Evolutionary conservation across 2,797 vertebrate genomes (phyloP).

Genomic region (Knipowitschia caucasica): DNA sequence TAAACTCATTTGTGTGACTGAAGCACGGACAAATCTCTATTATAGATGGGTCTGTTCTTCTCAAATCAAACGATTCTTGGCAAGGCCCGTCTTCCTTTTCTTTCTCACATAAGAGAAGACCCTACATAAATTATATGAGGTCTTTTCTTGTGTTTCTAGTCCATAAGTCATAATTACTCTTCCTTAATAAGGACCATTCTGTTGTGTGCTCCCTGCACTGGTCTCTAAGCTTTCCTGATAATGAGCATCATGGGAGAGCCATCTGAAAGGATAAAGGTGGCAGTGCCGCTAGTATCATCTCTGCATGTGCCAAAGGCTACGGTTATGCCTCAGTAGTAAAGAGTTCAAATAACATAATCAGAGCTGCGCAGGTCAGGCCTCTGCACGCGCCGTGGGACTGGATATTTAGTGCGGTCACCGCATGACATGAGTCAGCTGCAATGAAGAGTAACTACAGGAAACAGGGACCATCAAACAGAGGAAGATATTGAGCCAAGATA

Average conservation of each 20-base stretch:
- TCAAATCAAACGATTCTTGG: conserved; percentile 47
- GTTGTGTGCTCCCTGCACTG: conserved; percentile 33
- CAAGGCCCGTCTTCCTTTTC: background rate
- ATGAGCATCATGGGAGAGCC: conserved; percentile 24
- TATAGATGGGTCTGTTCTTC: conserved; percentile 47
- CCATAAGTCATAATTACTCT: conserved; percentile 38
- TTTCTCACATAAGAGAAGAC: conserved; percentile 14
- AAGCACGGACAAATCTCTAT: conserved; percentile 47
- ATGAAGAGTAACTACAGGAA: conserved; percentile 5
- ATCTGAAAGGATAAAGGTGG: conserved; percentile 23
- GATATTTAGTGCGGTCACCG: conserved; percentile 10
- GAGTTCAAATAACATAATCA: conserved; percentile 20
- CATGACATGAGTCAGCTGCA: conserved; percentile 16
- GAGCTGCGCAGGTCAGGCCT: conserved; percentile 20
- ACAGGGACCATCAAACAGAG: background rate
- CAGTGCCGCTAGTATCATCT: conserved; percentile 14
- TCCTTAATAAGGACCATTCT: conserved; percentile 44
- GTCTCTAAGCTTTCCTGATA: conserved; percentile 32
- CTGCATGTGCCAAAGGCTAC: conserved; percentile 11
- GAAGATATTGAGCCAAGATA: background rate
- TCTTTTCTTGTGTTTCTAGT: conserved; percentile 16
- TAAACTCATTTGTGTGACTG: conserved; percentile 57
- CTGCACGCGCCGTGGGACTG: background rate
- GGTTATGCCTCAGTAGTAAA: background rate
- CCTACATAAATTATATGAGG: conserved; percentile 53